Conservation (phyloP, 2,113 vertebrate species). For the Prinia subflava region DNA sequence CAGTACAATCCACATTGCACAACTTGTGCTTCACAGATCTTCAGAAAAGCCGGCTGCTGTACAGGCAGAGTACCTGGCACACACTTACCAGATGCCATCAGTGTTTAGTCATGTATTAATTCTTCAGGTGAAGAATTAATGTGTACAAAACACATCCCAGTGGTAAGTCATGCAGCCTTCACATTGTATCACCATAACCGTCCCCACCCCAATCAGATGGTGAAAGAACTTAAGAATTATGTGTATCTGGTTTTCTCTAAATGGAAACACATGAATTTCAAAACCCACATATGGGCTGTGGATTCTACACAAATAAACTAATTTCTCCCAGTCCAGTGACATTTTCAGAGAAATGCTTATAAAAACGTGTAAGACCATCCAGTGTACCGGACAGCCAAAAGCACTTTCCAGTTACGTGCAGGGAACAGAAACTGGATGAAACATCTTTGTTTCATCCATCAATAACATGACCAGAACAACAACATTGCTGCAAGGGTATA, state of each 20-base stretch:
- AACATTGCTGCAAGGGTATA: background rate
- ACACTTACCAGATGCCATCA: background rate
- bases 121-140: background rate
- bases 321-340: background rate
- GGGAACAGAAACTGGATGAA: background rate
- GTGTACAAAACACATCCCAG: background rate
- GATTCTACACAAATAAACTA: background rate
- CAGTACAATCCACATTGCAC: background rate
- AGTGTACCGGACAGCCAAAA: background rate
- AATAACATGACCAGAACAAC: fast-evolving
- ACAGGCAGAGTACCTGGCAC: background rate
- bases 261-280: background rate
- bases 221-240: background rate
- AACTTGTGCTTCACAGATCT: background rate
- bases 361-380: background rate
- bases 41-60: background rate
- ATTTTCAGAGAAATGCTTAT: background rate
- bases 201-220: fast-evolving
- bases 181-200: fast-evolving
- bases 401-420: background rate
- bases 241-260: background rate
- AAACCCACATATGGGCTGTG: background rate
- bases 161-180: background rate
- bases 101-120: background rate
- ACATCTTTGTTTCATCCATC: background rate